These are phyloP conservation scores for Dioctria rufipes DNA, from an alignment of 2,888 invertebrate genomes.

Conservation along the genomic window DNA sequence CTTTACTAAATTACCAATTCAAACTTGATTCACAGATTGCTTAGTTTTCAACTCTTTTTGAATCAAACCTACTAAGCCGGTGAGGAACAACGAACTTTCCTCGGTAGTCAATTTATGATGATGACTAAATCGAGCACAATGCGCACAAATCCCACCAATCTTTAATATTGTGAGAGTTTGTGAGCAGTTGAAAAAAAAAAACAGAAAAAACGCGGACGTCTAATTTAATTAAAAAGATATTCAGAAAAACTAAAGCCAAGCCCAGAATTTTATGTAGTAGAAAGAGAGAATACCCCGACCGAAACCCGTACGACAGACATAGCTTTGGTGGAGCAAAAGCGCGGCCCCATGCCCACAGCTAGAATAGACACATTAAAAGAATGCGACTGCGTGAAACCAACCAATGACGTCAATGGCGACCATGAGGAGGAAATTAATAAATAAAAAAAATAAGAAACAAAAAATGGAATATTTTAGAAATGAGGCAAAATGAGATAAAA, in stretches of 20 bases:
- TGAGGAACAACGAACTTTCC: no score
- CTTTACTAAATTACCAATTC: neutral
- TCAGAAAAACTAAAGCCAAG: conserved; percentile 12
- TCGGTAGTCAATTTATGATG: no score
- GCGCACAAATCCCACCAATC: no score
- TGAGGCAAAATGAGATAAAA: conserved; percentile 15
- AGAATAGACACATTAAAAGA: neutral
- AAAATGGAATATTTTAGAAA: conserved; percentile 15
- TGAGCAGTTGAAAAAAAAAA: neutral
- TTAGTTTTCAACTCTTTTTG: neutral
- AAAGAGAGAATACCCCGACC: no score
- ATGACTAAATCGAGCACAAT: no score
- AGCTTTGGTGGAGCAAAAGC: no score
- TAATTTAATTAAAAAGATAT: conserved; percentile 39
- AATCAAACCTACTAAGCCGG: no score
- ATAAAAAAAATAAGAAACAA: neutral
- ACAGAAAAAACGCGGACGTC: conserved; percentile 3
- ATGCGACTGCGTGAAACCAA: conserved; percentile 21
- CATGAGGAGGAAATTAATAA: conserved; percentile 33
- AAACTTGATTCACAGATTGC: no score
- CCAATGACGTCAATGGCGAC: conserved; percentile 30
- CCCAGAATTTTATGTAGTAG: neutral
- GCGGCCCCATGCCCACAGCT: no score
- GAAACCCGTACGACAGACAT: no score
- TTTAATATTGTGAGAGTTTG: no score